Evolutionary conservation across 2,113 vertebrate species (phyloP), one percentile per base, ranked within the genome.

Genomic region (Boulengeromyrus knoepffleri): DNA sequence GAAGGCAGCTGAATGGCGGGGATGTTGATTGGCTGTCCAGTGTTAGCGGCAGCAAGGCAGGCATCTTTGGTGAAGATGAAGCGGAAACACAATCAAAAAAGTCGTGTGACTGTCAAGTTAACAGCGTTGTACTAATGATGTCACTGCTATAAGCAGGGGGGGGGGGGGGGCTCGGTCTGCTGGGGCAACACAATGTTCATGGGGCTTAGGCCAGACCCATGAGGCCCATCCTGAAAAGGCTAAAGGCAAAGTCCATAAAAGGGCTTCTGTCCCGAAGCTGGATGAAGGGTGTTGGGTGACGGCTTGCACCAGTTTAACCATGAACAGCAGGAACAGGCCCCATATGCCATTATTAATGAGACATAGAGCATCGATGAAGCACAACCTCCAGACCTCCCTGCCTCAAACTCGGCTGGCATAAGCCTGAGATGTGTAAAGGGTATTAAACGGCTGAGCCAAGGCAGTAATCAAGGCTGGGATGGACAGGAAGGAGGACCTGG

Each of bases 11-110:
- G 88, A 85, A 95, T 89, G 92, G 95, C 90, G 89, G 96, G 94
- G 95, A 97, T 95, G 95, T 93, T 91, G 91, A 97, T 93, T 49
- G 95, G 93, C 87, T 94, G 94, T 56, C 89, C 93, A n/a, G 90
- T 49, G 77, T 94, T 91, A 95, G 95, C 66, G 94, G 94, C 91
- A 92, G 89, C 92, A 84, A 92, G 88, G 91, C 94, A 92, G 80
- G 91, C 94, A 88, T 96, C 95, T 92, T 93, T 52, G 52, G 92
- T 92, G 91, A 91, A 89, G 31, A 3, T n/a, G 47, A 39, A 91
- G n/a, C 86, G 27, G 62, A 85, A 88, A 70, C 19, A 45, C 66
- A 85, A 46, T 45, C 36, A 66, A 56, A 46, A 53, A 90, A 88
- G 70, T 53, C 49, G 27, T 83, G 36, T 42, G 31, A 45, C 52